Conservation (phyloP, 1,140 invertebrate genomes). For the Brachionus asplanchnoidis region DNA sequence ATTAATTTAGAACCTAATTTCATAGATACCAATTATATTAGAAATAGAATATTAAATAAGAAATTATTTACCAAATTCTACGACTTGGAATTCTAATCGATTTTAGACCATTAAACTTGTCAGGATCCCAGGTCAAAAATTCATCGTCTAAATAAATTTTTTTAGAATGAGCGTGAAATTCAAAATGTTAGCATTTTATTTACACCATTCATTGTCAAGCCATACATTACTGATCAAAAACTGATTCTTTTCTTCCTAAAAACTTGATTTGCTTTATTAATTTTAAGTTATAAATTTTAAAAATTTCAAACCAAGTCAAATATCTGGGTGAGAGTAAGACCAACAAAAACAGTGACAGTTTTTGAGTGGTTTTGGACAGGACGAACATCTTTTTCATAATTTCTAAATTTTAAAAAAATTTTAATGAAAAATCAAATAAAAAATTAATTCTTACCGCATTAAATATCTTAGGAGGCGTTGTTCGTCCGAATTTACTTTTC, state of each 20-base stretch:
- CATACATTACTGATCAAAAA: slow-evolving; percentile 64
- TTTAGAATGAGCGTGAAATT: neutral
- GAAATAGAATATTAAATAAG: neutral
- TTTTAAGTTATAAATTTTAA: neutral
- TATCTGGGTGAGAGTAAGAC: slow-evolving; percentile 50
- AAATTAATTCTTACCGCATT: neutral
- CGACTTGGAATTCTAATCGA: slow-evolving; percentile 63
- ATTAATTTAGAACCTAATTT: neutral
- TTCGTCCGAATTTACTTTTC: slow-evolving; percentile 30
- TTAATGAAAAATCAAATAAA: neutral
- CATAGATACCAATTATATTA: neutral
- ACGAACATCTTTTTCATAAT: slow-evolving; percentile 46
- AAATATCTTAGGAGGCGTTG: neutral
- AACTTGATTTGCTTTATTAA: neutral
- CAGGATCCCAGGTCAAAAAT: slow-evolving; percentile 90
- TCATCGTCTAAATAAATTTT: slow-evolving; percentile 71
- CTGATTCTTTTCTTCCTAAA: slow-evolving; percentile 64
- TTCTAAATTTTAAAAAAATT: slow-evolving; percentile 28
- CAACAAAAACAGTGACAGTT: slow-evolving; percentile 47
- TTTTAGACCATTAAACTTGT: slow-evolving; percentile 85
- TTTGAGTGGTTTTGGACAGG: slow-evolving; percentile 47
- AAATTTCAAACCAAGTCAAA: slow-evolving; percentile 48
- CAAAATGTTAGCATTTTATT: neutral
- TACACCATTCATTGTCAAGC: slow-evolving; percentile 60
- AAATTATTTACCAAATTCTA: slow-evolving; percentile 67